These are phyloP conservation scores for Seira sanloemensis DNA, from an alignment of 2,888 invertebrate species.

Conservation along the genomic window DNA sequence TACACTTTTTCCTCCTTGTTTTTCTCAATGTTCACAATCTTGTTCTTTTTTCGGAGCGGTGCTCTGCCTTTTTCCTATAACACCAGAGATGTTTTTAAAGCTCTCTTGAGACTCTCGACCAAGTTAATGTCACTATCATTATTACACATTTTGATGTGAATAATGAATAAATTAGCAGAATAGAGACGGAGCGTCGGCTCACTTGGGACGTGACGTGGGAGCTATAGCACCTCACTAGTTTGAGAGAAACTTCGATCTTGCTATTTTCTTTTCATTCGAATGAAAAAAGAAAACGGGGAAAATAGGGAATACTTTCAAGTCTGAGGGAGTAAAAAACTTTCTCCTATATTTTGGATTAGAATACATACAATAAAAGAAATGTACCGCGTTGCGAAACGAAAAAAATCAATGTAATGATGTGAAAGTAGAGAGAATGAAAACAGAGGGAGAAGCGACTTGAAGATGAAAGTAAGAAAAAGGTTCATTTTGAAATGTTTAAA, in stretches of 20 bases:
- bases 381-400: too few species aligned
- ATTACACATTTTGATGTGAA: constrained; percentile 74
- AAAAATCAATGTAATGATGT: neutral
- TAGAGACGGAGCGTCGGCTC: constrained; percentile 65
- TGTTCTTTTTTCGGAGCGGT: neutral
- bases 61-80: constrained; percentile 45
- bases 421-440: neutral
- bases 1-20: neutral
- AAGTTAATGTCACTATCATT: constrained; percentile 74
- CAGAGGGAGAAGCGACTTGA: too few species aligned
- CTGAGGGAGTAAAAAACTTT: constrained; percentile 10
- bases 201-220: constrained; percentile 73
- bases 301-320: neutral
- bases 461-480: too few species aligned
- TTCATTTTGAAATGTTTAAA: too few species aligned
- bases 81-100: constrained; percentile 74
- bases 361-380: neutral
- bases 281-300: neutral
- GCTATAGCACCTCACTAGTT: constrained; percentile 71
- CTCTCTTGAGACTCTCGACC: constrained; percentile 72
- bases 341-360: neutral
- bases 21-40: neutral
- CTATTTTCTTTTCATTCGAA: constrained; percentile 19
- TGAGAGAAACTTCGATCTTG: constrained; percentile 61
- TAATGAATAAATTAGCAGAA: constrained; percentile 74